Evolutionary conservation across 2,797 vertebrate genomes (phyloP).

Genomic region (Cygnus olor): DNA sequence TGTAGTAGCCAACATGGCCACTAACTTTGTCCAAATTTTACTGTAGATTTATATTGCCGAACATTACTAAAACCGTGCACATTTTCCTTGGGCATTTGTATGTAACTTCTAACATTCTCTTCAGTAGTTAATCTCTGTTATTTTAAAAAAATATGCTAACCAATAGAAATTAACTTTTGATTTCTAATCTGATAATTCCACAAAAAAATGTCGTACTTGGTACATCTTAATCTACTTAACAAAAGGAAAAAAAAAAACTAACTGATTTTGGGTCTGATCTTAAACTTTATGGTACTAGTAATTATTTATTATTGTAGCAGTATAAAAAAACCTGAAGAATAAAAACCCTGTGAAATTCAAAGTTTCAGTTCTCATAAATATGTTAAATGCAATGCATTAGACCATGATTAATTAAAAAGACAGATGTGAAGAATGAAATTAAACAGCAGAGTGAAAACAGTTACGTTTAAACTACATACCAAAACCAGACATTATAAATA

Average conservation of each 20-base stretch:
- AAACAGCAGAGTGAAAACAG: background rate
- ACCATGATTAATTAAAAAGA: background rate
- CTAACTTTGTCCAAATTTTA: background rate
- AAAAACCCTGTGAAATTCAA: background rate
- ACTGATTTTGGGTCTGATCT: background rate
- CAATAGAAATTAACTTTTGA: background rate
- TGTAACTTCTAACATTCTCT: background rate
- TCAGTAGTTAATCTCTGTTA: background rate
- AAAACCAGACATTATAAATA: background rate
- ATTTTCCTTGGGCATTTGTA: background rate
- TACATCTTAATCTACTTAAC: background rate
- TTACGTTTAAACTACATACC: background rate
- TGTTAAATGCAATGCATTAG: background rate
- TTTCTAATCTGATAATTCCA: background rate
- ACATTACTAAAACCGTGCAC: background rate
- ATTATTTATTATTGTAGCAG: background rate
- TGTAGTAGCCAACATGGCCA: background rate
- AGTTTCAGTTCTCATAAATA: background rate
- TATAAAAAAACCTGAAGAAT: background rate
- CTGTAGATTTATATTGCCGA: background rate
- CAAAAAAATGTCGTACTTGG: background rate
- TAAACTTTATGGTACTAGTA: background rate
- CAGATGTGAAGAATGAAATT: background rate
- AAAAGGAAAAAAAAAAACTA: background rate
- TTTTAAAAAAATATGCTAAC: background rate